A percentile compares a stretch with the other conserved stretches of the same genome.
phyloP scores from a whole-genome alignment of 2,797 vertebrate genomes.

The Zonotrichia albicollis region DNA sequence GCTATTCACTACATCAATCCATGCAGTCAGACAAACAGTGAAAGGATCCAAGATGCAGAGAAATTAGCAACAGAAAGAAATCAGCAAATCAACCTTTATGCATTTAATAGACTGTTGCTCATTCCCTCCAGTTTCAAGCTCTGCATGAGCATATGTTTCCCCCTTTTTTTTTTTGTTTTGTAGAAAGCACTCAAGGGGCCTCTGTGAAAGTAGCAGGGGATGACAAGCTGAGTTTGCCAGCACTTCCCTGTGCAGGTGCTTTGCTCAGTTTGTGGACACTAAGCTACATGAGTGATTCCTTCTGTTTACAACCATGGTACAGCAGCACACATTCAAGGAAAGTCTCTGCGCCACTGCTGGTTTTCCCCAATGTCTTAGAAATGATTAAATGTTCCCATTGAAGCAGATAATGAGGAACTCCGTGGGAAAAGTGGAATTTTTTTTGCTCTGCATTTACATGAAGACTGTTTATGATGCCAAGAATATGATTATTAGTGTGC shows the following conservation, averaged over 20 bases:
- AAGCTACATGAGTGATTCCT: constrained; percentile 8
- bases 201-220: background rate
- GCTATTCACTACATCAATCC: constrained; percentile 15
- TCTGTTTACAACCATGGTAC: constrained; percentile 22
- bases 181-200: constrained; percentile 6
- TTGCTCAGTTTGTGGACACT: constrained; percentile 3
- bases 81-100: constrained; percentile 16
- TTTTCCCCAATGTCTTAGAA: constrained; percentile 37
- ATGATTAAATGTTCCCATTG: constrained; percentile 51
- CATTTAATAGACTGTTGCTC: constrained; percentile 1
- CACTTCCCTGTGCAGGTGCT: constrained; percentile 22
- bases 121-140: constrained; percentile 26
- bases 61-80: constrained; percentile 32
- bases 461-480: constrained; percentile 9
- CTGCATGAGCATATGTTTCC: constrained; percentile 35
- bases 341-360: background rate
- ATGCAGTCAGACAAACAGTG: constrained; percentile 31
- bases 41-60: background rate
- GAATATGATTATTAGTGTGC: constrained; percentile 26
- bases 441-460: background rate
- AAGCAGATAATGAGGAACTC: constrained; percentile 55
- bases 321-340: constrained; percentile 32
- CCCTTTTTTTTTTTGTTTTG: background rate
- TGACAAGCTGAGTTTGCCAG: constrained; percentile 24
- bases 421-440: background rate